Conservation (phyloP, 2,113 vertebrate genomes). For the Oryzias melastigma region DNA sequence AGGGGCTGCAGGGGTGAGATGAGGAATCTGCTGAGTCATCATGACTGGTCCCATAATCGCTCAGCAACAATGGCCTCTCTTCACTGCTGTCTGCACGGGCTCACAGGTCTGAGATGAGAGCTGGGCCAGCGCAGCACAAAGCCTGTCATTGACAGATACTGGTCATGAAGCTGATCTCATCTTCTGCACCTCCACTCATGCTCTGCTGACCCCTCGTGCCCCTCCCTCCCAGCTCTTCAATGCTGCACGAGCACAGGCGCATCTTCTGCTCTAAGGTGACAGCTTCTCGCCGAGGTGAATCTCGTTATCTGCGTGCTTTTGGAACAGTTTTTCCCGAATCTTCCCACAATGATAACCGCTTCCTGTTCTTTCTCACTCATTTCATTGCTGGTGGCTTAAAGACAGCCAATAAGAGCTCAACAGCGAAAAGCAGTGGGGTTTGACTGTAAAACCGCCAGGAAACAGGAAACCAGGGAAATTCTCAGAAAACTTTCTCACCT, state of each 20-base stretch:
- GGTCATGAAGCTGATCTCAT: slow-evolving; percentile 69
- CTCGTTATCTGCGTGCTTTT: not conserved
- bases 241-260: not conserved
- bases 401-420: slow-evolving; percentile 63
- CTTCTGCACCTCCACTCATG: slow-evolving; percentile 46
- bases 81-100: slow-evolving; percentile 41
- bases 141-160: slow-evolving; percentile 56
- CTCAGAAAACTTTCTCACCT: slow-evolving; percentile 57
- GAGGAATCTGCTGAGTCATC: slow-evolving; percentile 75
- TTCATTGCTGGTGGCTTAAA: slow-evolving; percentile 53
- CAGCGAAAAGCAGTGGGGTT: slow-evolving; percentile 52
- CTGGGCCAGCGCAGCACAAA: slow-evolving; percentile 50
- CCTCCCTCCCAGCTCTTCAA: slow-evolving; percentile 32
- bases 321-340: slow-evolving; percentile 63
- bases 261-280: slow-evolving; percentile 1
- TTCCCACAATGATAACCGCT: slow-evolving; percentile 64
- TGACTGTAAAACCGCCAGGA: slow-evolving; percentile 51
- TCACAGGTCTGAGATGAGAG: slow-evolving; percentile 46
- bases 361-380: slow-evolving; percentile 53
- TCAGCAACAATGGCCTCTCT: slow-evolving; percentile 66
- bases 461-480: slow-evolving; percentile 73
- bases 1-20: slow-evolving; percentile 31
- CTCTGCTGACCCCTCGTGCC: slow-evolving; percentile 50
- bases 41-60: slow-evolving; percentile 73
- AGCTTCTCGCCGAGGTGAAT: not conserved